Evolutionary conservation across 1,140 invertebrate genomes (phyloP), one percentile per base, ranked within the genome.

Genomic region (Micrasema minimum): DNA sequence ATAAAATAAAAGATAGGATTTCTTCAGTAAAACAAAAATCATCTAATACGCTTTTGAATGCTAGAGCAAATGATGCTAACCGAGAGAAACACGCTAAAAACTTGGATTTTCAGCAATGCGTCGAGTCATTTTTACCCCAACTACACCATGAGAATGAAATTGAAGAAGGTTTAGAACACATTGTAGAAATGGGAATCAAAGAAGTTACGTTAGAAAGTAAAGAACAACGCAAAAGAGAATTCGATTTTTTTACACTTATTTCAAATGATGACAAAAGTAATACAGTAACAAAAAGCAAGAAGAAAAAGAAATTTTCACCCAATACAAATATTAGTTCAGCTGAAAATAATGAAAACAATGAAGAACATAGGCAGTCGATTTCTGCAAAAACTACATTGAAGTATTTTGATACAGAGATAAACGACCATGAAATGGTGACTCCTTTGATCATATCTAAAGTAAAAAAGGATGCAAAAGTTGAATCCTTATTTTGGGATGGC

Each of bases 351-450:
- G 23, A 35, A 22, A 12, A 41, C 5, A 31, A 38, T 53, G 23
- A 55, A 41, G 48, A 68, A 31, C 11, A 20, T 22, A 68, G 41
- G 51, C 18, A 38, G 10, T 20, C 22, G 7, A n/a, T 20, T 9
- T 46, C 43, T 2, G 55, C 12, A 4, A 69, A 69, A 41, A 65
- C 69, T 20, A 18, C 61, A 22, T 57, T 71, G 31, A 41, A 53
- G 11, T 71, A 71, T 71, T 71, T 71, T 57, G 69, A 71, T 55
- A 38, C 23, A 12, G 69, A 71, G 20, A 66, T 71, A 1, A 66
- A 71, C 65, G 35, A 53, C 18, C 9, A 43, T 10, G 46, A 35
- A n/a, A 12, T 41, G 23, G 37, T 71, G 2, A 65, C 61, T 38
- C 16, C 48, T 2, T 20, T 38, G 7, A 65, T 71, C 50, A 66